Evolutionary conservation across 2,888 invertebrate genomes (phyloP), one percentile per base, ranked within the genome.

Genomic region (Hirtodrosophila histrioides): DNA sequence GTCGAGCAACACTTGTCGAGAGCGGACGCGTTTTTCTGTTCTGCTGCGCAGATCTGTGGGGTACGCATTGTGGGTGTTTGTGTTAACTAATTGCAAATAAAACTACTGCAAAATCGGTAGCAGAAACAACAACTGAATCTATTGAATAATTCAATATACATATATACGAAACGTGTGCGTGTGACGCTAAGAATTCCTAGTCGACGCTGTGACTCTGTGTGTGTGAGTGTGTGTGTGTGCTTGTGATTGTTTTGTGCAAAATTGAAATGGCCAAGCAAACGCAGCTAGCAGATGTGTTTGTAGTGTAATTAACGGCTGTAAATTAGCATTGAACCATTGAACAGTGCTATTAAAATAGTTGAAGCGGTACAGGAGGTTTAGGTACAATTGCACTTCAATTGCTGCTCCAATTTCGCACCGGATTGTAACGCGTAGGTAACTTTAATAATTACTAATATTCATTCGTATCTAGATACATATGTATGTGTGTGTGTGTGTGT

Each of bases 351-450:
- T 39, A 48, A 76, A 72, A 56, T 60, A 76, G 53, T 50, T 71
- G 66, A 65, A 73, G 72, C 77, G 73, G 43, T n/a, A 53, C 58
- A 41, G 33, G 33, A 41, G 33, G 33, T 33, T 48, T 29, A 66
- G 45, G 39, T 57, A 55, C 54, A 51, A 55, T 37, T 69, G 53
- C 55, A 66, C 23, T 31, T 57, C 46, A 54, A 62, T 57, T 68
- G 62, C 57, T 67, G 71, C 75, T 60, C 49, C 63, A 55, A 58
- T 67, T 78, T 45, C 51, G 12, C 53, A 39, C 58, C 60, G 64
- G 64, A 45, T 50, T 63, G 61, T 49, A 69, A 75, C 70, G 79
- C 62, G 57, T 61, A 83, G 69, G 86, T 80, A 86, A 79, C 56
- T 60, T 61, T 33, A 66, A 64, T 85, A 75, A 85, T 69, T 71